Percentiles rank a stretch among this genome's conserved stretches.
phyloP scores from a whole-genome alignment of 1,140 invertebrate species.

The Brachionus paranguensis region DNA sequence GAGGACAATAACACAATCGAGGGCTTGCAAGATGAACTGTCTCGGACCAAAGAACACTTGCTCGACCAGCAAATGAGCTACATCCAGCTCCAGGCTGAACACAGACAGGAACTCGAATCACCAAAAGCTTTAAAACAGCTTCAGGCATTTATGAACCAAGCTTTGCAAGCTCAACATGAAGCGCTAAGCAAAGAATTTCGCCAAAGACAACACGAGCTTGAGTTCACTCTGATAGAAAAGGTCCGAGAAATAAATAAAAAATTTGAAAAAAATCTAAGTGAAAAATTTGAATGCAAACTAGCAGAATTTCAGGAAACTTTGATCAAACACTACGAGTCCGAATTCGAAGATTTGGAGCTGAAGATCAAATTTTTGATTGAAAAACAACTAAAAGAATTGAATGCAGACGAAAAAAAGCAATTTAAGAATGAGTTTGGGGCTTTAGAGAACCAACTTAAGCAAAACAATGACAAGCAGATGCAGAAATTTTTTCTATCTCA shows the following conservation, averaged over 20 bases:
- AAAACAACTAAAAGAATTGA: not conserved
- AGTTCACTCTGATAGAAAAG: not conserved
- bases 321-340: conserved; percentile 24
- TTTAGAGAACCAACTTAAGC: not conserved
- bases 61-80: conserved; percentile 9
- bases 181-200: not conserved
- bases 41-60: not conserved
- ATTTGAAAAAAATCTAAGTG: not conserved
- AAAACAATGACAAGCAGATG: not conserved
- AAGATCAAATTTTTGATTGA: conserved; percentile 8
- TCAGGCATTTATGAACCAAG: not conserved
- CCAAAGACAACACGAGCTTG: not conserved
- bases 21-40: not conserved
- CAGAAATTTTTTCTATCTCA: conserved; percentile 11
- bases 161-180: not conserved
- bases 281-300: conserved; percentile 14
- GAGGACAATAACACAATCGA: not conserved
- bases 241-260: not conserved
- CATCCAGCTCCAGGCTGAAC: not conserved
- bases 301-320: conserved; percentile 23
- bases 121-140: not conserved
- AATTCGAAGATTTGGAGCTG: conserved; percentile 18
- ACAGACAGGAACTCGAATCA: not conserved
- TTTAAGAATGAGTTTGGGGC: not conserved
- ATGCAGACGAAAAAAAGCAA: not conserved